Percentiles rank a stretch among this genome's conserved stretches.
Conservation (phyloP, 2,113 vertebrate genomes). For the Xenus cinereus region DNA sequence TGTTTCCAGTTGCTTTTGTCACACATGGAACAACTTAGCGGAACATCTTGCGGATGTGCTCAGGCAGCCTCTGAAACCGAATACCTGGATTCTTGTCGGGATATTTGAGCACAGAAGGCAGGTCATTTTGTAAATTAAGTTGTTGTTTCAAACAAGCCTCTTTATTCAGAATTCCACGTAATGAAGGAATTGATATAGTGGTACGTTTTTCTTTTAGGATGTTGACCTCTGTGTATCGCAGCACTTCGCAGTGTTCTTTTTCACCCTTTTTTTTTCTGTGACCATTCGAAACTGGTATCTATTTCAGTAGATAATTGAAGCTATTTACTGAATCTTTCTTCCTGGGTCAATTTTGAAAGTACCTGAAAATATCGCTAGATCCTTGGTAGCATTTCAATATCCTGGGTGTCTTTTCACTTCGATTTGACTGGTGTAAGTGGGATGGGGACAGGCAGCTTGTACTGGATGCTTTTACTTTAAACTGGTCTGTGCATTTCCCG, state of each 20-base stretch:
- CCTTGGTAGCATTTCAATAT: background rate
- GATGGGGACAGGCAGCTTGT: background rate
- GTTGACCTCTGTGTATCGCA: background rate
- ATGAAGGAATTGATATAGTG: background rate
- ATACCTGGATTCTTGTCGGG: background rate
- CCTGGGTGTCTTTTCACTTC: background rate
- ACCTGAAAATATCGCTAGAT: background rate
- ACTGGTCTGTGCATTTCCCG: accelerated
- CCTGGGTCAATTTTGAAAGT: background rate
- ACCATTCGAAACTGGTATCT: background rate
- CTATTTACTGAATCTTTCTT: background rate
- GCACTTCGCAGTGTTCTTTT: background rate
- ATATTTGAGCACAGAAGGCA: background rate
- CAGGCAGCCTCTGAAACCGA: background rate
- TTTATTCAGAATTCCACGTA: background rate
- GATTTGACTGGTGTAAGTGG: background rate
- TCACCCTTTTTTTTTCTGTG: background rate
- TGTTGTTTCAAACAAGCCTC: background rate
- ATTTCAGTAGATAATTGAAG: background rate
- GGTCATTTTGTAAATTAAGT: background rate
- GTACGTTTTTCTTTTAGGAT: background rate
- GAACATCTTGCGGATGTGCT: background rate
- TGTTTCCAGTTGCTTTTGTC: background rate
- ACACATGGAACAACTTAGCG: background rate
- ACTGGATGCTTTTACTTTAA: background rate